Percentiles rank a stretch among this genome's conserved stretches.
Conservation (phyloP, 2,888 invertebrate genomes). For the Endomychus coccineus region DNA sequence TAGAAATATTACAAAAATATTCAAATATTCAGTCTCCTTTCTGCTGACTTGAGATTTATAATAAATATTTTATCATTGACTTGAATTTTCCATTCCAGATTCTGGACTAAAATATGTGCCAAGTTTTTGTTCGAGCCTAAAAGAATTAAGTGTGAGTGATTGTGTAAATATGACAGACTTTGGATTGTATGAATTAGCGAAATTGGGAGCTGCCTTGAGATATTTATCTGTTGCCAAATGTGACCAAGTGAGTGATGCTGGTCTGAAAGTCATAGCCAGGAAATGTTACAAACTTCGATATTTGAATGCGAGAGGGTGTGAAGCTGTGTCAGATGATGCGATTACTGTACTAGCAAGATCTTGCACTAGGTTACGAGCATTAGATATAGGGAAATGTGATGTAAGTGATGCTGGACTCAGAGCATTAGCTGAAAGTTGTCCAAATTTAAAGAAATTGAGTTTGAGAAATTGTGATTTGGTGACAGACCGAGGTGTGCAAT, state of each 20-base stretch:
- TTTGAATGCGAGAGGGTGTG: conserved; percentile 86
- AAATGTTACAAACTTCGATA: conserved; percentile 85
- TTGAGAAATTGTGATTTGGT: conserved; percentile 86
- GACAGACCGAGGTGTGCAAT: conserved; percentile 81
- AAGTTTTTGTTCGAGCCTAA: conserved; percentile 75
- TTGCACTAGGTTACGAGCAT: conserved; percentile 76
- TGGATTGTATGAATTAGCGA: conserved; percentile 82
- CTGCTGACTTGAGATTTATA: neutral
- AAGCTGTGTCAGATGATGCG: conserved; percentile 89
- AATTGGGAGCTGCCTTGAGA: conserved; percentile 79
- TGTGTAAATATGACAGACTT: conserved; percentile 85
- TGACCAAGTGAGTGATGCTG: conserved; percentile 85
- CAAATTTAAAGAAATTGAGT: conserved; percentile 83
- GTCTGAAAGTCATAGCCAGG: conserved; percentile 76
- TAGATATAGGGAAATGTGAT: conserved; percentile 91
- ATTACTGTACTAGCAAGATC: conserved; percentile 78
- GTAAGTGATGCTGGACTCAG: conserved; percentile 83
- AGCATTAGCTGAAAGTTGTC: conserved; percentile 81
- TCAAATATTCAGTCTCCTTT: neutral
- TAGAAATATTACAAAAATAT: neutral
- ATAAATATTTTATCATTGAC: neutral
- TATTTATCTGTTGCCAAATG: conserved; percentile 93
- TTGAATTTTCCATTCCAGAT: conserved; percentile 50
- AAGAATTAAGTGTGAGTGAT: conserved; percentile 86
- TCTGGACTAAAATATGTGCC: conserved; percentile 87